These are phyloP conservation scores for Cinclus cinclus DNA, from an alignment of 2,113 vertebrate species.

Conservation along the genomic window DNA sequence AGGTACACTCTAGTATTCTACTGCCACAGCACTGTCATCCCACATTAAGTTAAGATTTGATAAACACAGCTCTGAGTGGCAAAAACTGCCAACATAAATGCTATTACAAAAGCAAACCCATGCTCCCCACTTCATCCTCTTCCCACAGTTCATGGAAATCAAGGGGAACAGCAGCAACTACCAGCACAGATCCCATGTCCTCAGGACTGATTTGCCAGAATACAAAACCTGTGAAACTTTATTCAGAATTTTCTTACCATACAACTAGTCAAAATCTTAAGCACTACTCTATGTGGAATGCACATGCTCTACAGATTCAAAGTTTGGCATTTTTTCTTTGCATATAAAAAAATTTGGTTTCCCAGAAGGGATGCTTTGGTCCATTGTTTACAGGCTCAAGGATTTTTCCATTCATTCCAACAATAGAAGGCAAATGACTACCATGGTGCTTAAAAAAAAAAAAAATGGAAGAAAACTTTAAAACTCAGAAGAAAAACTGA, in stretches of 20 bases:
- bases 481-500: background rate
- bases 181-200: rapidly evolving
- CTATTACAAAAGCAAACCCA: background rate
- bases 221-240: background rate
- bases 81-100: background rate
- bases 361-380: slow-evolving; percentile 25
- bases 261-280: background rate
- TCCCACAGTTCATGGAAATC: background rate
- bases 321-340: background rate
- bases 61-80: background rate
- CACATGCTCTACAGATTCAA: background rate
- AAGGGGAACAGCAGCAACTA: background rate
- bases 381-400: slow-evolving; percentile 15
- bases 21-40: background rate
- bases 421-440: slow-evolving; percentile 9
- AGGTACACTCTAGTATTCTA: background rate
- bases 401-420: slow-evolving; percentile 13
- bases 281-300: background rate
- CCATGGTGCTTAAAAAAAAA: background rate
- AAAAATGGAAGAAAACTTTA: background rate
- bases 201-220: background rate
- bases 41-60: background rate
- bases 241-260: background rate
- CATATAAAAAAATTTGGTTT: background rate
- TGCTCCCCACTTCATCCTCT: background rate